Conservation (phyloP, 2,888 invertebrate genomes). For the Chrysotoxum bicinctum region DNA sequence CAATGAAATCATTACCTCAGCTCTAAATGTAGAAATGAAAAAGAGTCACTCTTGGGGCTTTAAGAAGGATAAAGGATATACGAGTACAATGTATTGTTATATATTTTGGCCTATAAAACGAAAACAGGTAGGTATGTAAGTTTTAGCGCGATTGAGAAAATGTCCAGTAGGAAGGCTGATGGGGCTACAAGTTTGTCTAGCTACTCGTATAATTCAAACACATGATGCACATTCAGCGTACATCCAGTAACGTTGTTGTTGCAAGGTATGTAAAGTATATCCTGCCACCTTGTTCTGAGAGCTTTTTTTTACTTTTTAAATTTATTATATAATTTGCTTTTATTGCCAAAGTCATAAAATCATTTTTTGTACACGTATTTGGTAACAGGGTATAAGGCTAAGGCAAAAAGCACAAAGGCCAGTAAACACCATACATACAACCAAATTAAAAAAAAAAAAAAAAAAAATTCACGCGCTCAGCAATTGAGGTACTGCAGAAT, state of each 20-base stretch:
- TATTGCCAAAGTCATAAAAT: slow-evolving; percentile 64
- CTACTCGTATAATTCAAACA: slow-evolving; percentile 46
- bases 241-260: slow-evolving; percentile 1
- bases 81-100: not conserved
- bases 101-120: slow-evolving; percentile 8
- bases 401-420: slow-evolving; percentile 21
- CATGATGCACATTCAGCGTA: slow-evolving; percentile 46
- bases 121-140: not conserved
- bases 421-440: slow-evolving; percentile 17
- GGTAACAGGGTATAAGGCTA: slow-evolving; percentile 14
- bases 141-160: slow-evolving; percentile 46
- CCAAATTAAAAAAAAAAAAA: slow-evolving; percentile 3
- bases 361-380: not conserved
- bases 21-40: slow-evolving; percentile 17
- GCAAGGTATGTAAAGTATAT: slow-evolving; percentile 36
- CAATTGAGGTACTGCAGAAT: slow-evolving; percentile 47
- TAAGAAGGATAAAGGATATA: slow-evolving; percentile 3
- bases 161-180: slow-evolving; percentile 1
- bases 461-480: slow-evolving; percentile 48
- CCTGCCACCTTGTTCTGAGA: slow-evolving; percentile 22
- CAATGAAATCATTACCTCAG: slow-evolving; percentile 35
- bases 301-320: slow-evolving; percentile 51
- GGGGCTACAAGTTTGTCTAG: slow-evolving; percentile 10
- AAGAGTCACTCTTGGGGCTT: slow-evolving; percentile 7
- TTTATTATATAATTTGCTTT: slow-evolving; percentile 69